Conservation (phyloP, 2,888 invertebrate species). For the Blastobasis lacticolella region DNA sequence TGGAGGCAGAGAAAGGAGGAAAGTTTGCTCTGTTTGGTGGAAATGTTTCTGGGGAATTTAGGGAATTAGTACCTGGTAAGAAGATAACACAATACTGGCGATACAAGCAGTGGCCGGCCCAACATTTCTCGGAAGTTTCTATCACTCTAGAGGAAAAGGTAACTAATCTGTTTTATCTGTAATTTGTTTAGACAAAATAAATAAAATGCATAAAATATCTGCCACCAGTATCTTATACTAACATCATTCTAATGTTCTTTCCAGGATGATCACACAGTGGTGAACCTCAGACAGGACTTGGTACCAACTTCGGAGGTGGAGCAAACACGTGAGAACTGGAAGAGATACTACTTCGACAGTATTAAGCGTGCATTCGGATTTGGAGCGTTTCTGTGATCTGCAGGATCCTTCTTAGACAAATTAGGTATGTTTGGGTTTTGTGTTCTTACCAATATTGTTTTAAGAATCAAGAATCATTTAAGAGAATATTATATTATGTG, state of each 20-base stretch:
- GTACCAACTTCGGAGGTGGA: slow-evolving; percentile 88
- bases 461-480: too few species aligned
- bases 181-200: too few species aligned
- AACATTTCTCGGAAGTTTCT: slow-evolving; percentile 91
- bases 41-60: slow-evolving; percentile 91
- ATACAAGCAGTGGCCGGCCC: slow-evolving; percentile 94
- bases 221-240: not conserved
- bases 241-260: slow-evolving; percentile 15
- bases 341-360: slow-evolving; percentile 94
- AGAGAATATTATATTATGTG: too few species aligned
- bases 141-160: slow-evolving; percentile 90
- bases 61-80: slow-evolving; percentile 86
- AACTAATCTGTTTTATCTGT: slow-evolving; percentile 8
- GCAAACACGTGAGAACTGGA: slow-evolving; percentile 91
- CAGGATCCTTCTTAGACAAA: slow-evolving; percentile 17
- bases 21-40: slow-evolving; percentile 94
- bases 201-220: too few species aligned
- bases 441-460: not conserved
- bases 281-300: slow-evolving; percentile 86
- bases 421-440: slow-evolving; percentile 33
- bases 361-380: slow-evolving; percentile 95
- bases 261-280: slow-evolving; percentile 89
- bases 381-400: slow-evolving; percentile 79
- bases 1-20: slow-evolving; percentile 89
- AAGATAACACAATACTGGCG: slow-evolving; percentile 94